Evolutionary conservation across 2,797 vertebrate species (phyloP).

Genomic region (Taenioides sp.): DNA sequence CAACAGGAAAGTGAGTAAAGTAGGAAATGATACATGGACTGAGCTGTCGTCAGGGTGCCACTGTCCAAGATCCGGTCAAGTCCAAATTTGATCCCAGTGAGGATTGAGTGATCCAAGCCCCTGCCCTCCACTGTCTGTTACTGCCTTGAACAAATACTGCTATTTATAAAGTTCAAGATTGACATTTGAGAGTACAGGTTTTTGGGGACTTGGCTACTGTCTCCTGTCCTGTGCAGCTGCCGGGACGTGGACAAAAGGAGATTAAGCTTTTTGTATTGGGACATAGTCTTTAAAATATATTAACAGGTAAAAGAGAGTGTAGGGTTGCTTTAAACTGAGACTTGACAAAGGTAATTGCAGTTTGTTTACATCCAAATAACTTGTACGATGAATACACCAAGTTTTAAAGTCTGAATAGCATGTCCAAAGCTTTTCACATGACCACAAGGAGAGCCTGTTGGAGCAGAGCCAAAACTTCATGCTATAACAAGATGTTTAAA

Average conservation of each 20-base stretch:
- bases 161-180: constrained; percentile 80
- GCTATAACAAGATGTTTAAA: constrained; percentile 1
- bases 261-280: constrained; percentile 35
- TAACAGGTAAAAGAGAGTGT: not conserved
- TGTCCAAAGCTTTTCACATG: not conserved
- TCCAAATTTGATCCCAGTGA: constrained; percentile 79
- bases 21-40: constrained; percentile 65
- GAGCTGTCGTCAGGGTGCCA: constrained; percentile 66
- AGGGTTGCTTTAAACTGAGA: not conserved
- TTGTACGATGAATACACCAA: not conserved
- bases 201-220: constrained; percentile 48
- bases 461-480: constrained; percentile 1
- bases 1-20: constrained; percentile 28
- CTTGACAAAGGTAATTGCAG: not conserved
- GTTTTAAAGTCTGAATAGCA: not conserved
- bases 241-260: constrained; percentile 50
- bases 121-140: constrained; percentile 58
- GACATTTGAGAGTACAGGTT: constrained; percentile 74
- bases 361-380: not conserved
- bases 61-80: constrained; percentile 73
- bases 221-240: constrained; percentile 74
- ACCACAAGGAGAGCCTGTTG: constrained; percentile 1
- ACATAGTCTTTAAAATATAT: constrained; percentile 15
- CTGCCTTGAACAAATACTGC: constrained; percentile 73
- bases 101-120: constrained; percentile 64